Base-by-base conservation (phyloP, 2,797 vertebrate species). In the Typhlichthys eigenmanni region DNA sequence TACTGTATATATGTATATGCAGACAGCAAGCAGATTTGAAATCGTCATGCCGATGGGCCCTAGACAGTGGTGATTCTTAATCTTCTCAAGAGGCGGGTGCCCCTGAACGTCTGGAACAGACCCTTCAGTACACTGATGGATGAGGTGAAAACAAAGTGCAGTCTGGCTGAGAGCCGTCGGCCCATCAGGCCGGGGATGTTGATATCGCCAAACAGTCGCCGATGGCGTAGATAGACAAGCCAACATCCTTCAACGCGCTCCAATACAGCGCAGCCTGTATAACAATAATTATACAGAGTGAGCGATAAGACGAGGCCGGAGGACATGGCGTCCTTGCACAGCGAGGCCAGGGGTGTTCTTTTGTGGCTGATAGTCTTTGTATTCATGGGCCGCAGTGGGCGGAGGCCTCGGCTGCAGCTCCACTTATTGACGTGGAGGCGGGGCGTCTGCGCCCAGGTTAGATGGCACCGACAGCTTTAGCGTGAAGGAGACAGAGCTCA, bases 401-500 rank as follows among this genome's bases (percentile, higher is more conserved):
- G 55, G 67, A 55, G 47, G 50, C 34, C 9, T 10, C 16, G 32
- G n/a, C 49, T 13, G 11, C 29, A 67, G 16, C 68, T 47, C 29
- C 11, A 32, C 43, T 70, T 55, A 68, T 47, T 64, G 63, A 66
- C 66, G 60, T 17, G 13, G 16, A 71, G 62, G 55, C 69, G 53
- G 38, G 62, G 48, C 54, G 48, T 17, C 66, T 52, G 65, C 50
- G 58, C 63, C 72, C 47, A 74, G 55, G 64, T 53, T 66, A 43
- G 71, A 58, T 47, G 67, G 29, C 60, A 29, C 54, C 78, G 81
- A 83, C 81, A 85, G 69, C 48, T 76, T 80, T 71, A 75, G 68
- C 66, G 57, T 57, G 69, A 53, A 62, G 53, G 62, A 84, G 82
- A 88, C 72, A 55, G 73, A 71, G 73, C 72, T 86, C 55, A 14